Evolutionary conservation across 1,140 invertebrate genomes (phyloP), one percentile per base, ranked within the genome.

Genomic region (Drosophila orosa): DNA sequence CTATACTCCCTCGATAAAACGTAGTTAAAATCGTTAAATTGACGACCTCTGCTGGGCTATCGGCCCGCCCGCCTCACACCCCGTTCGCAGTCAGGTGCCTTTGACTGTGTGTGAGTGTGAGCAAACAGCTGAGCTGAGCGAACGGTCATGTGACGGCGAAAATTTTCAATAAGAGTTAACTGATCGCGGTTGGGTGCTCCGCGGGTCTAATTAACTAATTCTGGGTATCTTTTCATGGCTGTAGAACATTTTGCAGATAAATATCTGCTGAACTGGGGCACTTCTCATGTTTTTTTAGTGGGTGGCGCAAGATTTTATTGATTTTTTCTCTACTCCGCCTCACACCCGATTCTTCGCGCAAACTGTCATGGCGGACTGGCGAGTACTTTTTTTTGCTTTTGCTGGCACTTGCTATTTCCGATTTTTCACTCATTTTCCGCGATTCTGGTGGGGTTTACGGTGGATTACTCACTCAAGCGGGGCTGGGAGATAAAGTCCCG

Each of bases 401-500:
- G 55, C 50, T 39, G 35, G 33, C 40, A 44, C 29, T 19, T 37
- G 59, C 22, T 66, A 15, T 66, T 57, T 22, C 22, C n/a, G 45
- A 40, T 42, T 66, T 66, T 40, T 65, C 37, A 39, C 58, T 42
- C 15, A 17, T 58, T 50, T 15, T 29, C 17, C 24, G 8, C 37
- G 33, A 15, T 27, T 31, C 27, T 17, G 13, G 3, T 13, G 17
- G 5, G 17, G 17, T 27, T 13, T 50, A 5, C 60, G 10, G 29
- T 9, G 13, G 35, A 19, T 24, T 92, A 97, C 97, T 97, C 95
- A 99, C 98, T 98, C 74, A 99, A 94, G 92, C 98, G 95, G 48
- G 99, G 98, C 92, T 99, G 98, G 48, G 98, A 98, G 86, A 99
- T 97, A 93, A 99, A 99, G 94, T 99, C 97, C 89, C 99, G 94